phyloP scores from a whole-genome alignment of 2,888 invertebrate species.

The Lasiommata megera region DNA sequence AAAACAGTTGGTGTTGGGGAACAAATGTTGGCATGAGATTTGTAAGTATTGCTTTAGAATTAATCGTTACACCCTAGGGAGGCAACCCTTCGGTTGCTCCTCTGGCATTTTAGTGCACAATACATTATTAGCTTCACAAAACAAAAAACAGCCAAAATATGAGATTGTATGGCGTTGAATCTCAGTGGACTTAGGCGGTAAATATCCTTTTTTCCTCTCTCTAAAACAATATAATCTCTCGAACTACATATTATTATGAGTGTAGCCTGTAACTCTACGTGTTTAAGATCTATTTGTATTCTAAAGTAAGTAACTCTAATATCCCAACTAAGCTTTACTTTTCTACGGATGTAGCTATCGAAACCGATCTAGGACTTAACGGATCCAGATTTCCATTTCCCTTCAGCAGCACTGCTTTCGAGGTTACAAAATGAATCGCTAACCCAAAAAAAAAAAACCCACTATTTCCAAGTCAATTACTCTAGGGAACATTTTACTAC shows the following conservation, averaged over 20 bases:
- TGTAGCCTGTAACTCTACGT: constrained; percentile 72
- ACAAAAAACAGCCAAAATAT: constrained; percentile 26
- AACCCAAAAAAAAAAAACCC: constrained; percentile 63
- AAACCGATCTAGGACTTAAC: constrained; percentile 52
- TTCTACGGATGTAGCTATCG: constrained; percentile 63
- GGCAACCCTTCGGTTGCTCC: constrained; percentile 35
- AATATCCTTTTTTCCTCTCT: constrained; percentile 19
- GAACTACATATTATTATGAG: constrained; percentile 76
- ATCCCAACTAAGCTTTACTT: constrained; percentile 75
- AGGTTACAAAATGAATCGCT: constrained; percentile 45
- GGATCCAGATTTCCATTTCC: constrained; percentile 40
- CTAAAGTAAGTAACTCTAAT: constrained; percentile 56
- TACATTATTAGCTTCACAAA: constrained; percentile 21
- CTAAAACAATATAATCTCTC: constrained; percentile 31
- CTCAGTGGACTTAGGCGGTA: constrained; percentile 48
- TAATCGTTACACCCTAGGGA: constrained; percentile 40
- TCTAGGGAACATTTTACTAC: constrained; percentile 89
- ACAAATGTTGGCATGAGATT: constrained; percentile 62
- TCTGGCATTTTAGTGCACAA: constrained; percentile 32
- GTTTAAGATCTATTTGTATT: constrained; percentile 68
- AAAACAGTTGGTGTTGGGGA: constrained; percentile 76
- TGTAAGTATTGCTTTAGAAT: constrained; percentile 67
- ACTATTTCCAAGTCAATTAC: constrained; percentile 92
- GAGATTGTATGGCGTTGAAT: constrained; percentile 24
- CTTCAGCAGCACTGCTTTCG: constrained; percentile 51